A percentile compares a stretch with the other conserved stretches of the same genome.
Evolutionary conservation across 1,140 invertebrate species (phyloP).

Genomic region (Cotesia vestalis): DNA sequence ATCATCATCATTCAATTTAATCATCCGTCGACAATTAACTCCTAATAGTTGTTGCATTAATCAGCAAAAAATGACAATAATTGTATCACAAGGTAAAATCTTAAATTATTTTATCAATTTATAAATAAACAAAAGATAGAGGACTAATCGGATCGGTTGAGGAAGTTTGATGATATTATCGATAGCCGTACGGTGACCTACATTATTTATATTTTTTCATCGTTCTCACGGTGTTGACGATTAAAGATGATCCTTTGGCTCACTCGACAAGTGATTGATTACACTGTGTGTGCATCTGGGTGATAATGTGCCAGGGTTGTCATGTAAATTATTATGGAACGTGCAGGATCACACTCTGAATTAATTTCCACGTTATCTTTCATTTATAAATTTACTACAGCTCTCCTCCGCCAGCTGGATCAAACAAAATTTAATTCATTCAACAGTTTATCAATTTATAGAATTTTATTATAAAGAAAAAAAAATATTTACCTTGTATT

Average conservation of each 20-base stretch:
- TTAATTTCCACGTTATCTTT: background rate
- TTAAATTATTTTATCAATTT: no score
- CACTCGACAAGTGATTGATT: conserved; percentile 30
- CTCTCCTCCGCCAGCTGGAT: no score
- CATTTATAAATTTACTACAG: background rate
- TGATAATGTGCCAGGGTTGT: background rate
- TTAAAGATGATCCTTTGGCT: conserved; percentile 29
- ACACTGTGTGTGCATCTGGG: background rate
- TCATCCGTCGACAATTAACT: no score
- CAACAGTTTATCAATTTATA: no score
- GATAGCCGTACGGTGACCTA: conserved; percentile 24
- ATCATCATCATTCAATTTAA: no score
- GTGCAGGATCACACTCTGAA: conserved; percentile 2
- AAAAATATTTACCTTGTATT: no score
- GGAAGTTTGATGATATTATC: conserved; percentile 17
- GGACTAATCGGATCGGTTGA: conserved; percentile 5
- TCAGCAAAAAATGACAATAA: no score
- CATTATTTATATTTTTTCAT: conserved; percentile 5
- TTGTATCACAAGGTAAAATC: no score
- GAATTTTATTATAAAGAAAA: no score
- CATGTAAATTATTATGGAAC: conserved; percentile 15
- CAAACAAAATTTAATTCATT: no score
- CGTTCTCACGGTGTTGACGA: background rate
- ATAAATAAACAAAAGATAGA: background rate
- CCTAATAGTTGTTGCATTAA: no score